A percentile compares a stretch with the other conserved stretches of the same genome.
Conservation (phyloP, 2,113 vertebrate species). For the Naja naja region DNA sequence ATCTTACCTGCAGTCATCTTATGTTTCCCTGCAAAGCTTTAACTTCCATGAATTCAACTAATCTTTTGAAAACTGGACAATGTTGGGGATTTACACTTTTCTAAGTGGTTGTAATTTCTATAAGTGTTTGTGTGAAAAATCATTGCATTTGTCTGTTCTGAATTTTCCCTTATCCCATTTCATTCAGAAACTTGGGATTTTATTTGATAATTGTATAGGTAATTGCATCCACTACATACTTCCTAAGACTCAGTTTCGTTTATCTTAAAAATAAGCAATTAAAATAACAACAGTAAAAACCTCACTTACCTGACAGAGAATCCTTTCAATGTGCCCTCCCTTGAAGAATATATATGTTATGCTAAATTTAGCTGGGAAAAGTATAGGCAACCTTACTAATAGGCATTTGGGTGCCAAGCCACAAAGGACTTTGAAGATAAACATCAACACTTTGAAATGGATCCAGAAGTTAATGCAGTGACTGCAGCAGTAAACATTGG, state of each 20-base stretch:
- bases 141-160: neutral
- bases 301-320: neutral
- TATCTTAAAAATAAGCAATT: neutral
- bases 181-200: neutral
- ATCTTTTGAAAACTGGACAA: neutral
- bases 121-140: neutral
- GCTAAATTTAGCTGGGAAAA: neutral
- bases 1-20: neutral
- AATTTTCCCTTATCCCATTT: neutral
- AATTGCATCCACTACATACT: neutral
- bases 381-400: neutral
- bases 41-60: neutral
- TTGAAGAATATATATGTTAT: neutral
- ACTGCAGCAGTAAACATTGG: neutral
- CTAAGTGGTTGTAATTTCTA: neutral
- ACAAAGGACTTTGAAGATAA: neutral
- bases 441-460: neutral
- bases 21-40: neutral
- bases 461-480: neutral
- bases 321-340: neutral
- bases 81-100: neutral
- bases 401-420: neutral
- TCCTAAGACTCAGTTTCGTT: neutral
- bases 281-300: neutral
- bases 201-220: neutral